Base-by-base conservation (phyloP, 1,140 invertebrate species). In the Gonioctena quinquepunctata region DNA sequence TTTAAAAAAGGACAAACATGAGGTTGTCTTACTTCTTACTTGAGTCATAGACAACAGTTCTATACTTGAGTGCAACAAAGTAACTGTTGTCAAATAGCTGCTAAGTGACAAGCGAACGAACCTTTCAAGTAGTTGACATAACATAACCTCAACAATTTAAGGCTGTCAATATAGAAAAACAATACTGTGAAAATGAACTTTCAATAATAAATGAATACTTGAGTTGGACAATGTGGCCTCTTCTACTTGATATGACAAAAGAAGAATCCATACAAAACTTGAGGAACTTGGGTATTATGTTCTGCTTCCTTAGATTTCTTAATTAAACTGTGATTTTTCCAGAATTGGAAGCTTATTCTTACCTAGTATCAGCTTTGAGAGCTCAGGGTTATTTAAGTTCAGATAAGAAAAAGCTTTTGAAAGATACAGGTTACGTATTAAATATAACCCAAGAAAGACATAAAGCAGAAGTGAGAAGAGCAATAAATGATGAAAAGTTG, bases 301-400 rank as follows among this genome's bases (percentile, higher is more conserved):
- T 11, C 18, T 25, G 19, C 8, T 63, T 63, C 6, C 4, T 63
- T 57, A 5, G 7, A 54, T 16, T 49, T 50, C 16, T 63, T 7
- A 18, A 8, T 60, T 27, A 23, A 42, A 42, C 7, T 13, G 21
- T 64, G 61, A 16, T 52, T 1, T 68, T 69, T 71, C 63, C 59
- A 75, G 96, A 97, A 88, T 84, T 97, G 76, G 94, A 96, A 85
- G 94, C 95, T 71, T 97, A 96, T 87, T 91, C 93, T 76, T 90
- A 90, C 81, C 88, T 96, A 82, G 90, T 97, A 59, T 94, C 92
- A 79, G 94, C 94, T 71, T 90, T 97, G 82, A 89, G 96, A 84
- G 96, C 95, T 79, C 95, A 97, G 86, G 96, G 96, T 66, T 88
- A 91, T 79, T 89, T 96, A 42, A 93, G 89, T 77, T 90, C 89